Conservation (phyloP, 2,888 invertebrate genomes). For the Mylabris sibirica region DNA sequence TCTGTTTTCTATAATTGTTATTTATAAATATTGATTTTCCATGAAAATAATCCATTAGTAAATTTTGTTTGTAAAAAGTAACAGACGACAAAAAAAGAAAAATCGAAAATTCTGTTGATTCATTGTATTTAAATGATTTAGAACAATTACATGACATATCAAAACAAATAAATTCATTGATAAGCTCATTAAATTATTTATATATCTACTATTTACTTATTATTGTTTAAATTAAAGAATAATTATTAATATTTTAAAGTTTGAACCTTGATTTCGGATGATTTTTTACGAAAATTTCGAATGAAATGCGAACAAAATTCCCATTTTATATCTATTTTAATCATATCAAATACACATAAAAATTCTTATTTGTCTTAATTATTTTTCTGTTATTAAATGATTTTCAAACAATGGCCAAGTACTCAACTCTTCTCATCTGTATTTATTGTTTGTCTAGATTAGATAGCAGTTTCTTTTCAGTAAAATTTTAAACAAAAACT, state of each 20-base stretch:
- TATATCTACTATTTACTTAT: conserved; percentile 1
- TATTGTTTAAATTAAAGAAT: background rate
- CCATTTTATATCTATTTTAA: background rate
- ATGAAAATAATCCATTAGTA: no score
- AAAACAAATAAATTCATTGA: conserved; percentile 9
- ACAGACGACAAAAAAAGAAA: background rate
- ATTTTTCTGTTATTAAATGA: background rate
- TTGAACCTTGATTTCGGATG: background rate
- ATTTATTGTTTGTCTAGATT: conserved; percentile 2
- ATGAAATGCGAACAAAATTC: background rate
- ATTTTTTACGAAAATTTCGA: background rate
- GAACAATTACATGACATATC: background rate
- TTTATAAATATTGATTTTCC: no score
- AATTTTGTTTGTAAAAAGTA: no score
- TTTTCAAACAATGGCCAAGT: background rate
- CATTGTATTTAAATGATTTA: background rate
- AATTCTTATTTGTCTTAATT: background rate
- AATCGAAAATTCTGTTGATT: background rate
- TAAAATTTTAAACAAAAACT: background rate
- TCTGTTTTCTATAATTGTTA: background rate
- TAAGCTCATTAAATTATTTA: background rate
- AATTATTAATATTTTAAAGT: background rate
- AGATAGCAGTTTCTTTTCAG: background rate
- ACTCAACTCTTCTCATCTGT: background rate
- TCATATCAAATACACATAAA: background rate